Evolutionary conservation across 2,888 invertebrate genomes (phyloP), one percentile per base, ranked within the genome.

Genomic region (Himalopsyche japonica): DNA sequence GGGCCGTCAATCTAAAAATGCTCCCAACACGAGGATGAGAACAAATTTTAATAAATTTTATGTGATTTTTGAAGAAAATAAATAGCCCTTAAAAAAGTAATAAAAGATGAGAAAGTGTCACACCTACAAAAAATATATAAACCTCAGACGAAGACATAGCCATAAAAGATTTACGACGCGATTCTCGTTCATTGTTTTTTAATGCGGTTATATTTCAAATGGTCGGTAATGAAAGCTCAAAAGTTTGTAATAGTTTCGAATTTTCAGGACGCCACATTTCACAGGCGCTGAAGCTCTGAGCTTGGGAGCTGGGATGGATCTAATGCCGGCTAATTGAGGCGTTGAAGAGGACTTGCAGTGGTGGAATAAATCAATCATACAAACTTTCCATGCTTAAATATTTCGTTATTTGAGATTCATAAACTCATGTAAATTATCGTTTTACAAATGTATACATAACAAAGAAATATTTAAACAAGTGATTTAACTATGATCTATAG

Each of bases 241-340:
- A 77, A 77, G 77, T 77, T 70, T 77, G 77, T 20, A 37, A 77
- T 77, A 77, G 43, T 77, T 77, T 77, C 37, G 77, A 77, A 77
- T 77, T 77, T 77, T 77, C 77, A 34, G 70, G 70, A 70, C 70
- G 70, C 27, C 70, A 70, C 70, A 70, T 70, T 70, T 70, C 30
- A 24, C 34, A 32, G 43, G 34, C 77, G 43, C 77, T 24, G n/a
- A 77, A 32, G 37, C 77, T 24, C 77, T 37, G 24, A 43, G 77
- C 70, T 30, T 15, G 70, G 70, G 70, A 70, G 27, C 70, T 70
- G 77, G 77, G 77, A 77, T 77, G 77, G 77, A 77, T 77, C 37
- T 77, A 77, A 77, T 77, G 77, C 77, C 24, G 43, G 77, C 77
- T 77, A 77, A 77, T 77, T 77, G 77, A 77, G 77, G 77, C 77